Percentiles rank a stretch among this genome's conserved stretches.
phyloP scores from a whole-genome alignment of 1,140 invertebrate species.

The Periplaneta americana region DNA sequence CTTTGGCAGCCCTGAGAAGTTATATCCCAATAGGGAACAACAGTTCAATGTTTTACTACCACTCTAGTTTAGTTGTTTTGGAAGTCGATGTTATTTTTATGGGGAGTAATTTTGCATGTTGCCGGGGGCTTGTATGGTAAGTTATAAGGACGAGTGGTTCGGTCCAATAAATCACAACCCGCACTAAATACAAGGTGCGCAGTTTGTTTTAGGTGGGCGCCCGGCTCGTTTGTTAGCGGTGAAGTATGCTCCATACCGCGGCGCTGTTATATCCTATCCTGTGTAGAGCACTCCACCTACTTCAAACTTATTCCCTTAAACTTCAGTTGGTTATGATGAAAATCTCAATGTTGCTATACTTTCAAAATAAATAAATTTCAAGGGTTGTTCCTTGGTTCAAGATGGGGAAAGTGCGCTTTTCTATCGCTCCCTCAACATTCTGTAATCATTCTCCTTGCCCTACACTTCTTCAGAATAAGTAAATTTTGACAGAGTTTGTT shows the following conservation, averaged over 20 bases:
- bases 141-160: not conserved
- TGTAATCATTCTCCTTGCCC: too few relatives aligned
- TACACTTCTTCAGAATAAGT: too few relatives aligned
- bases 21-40: too few relatives aligned
- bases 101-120: not conserved
- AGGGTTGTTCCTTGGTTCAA: too few relatives aligned
- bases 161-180: not conserved
- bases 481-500: too few relatives aligned
- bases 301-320: not conserved
- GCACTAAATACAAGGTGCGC: not conserved
- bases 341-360: not conserved
- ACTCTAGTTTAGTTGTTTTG: too few relatives aligned
- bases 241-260: not conserved
- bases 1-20: too few relatives aligned
- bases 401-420: too few relatives aligned
- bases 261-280: not conserved
- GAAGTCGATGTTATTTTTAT: not conserved
- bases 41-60: too few relatives aligned
- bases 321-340: not conserved
- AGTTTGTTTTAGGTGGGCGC: not conserved
- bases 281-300: not conserved
- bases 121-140: not conserved
- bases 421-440: too few relatives aligned
- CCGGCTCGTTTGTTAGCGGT: not conserved
- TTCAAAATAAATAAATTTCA: not conserved